Evolutionary conservation across 1,140 invertebrate species (phyloP).

Genomic region (Sarcophaga peregrina): DNA sequence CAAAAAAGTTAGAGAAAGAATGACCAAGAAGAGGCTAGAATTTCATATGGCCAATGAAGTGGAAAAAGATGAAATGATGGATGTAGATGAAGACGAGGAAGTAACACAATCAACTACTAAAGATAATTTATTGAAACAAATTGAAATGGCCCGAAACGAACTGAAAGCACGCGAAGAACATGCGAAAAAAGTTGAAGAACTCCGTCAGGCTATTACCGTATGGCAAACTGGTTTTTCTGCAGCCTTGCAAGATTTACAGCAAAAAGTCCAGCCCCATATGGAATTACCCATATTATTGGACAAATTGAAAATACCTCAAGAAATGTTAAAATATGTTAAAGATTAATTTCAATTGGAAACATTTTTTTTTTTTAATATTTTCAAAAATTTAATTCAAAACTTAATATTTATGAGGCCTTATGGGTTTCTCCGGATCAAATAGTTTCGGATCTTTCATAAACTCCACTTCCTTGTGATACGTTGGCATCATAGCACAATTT

Average conservation of each 20-base stretch:
- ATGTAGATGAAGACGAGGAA: not conserved
- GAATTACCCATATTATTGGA: constrained; percentile 46
- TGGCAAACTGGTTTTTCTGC: constrained; percentile 53
- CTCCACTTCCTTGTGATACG: constrained; percentile 78
- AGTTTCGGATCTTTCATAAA: constrained; percentile 87
- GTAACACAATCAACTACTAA: constrained; percentile 9
- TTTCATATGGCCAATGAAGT: constrained; percentile 46
- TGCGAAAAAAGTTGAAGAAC: constrained; percentile 46
- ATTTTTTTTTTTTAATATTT: not conserved
- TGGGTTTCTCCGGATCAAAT: constrained; percentile 85
- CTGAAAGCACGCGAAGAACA: constrained; percentile 19
- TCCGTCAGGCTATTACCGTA: constrained; percentile 51
- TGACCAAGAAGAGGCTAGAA: constrained; percentile 53
- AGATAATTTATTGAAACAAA: constrained; percentile 3
- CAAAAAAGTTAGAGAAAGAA: constrained; percentile 46
- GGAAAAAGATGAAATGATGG: not conserved
- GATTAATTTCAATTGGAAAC: not conserved
- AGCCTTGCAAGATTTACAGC: constrained; percentile 53
- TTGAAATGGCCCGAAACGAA: constrained; percentile 23
- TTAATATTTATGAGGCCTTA: constrained; percentile 82
- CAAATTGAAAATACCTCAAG: constrained; percentile 45
- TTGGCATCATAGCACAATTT: constrained; percentile 80
- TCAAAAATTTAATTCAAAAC: not conserved
- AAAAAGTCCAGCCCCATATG: constrained; percentile 43
- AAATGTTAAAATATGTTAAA: constrained; percentile 49